Evolutionary conservation across 2,113 vertebrate species (phyloP).

Genomic region (Galbula dea): DNA sequence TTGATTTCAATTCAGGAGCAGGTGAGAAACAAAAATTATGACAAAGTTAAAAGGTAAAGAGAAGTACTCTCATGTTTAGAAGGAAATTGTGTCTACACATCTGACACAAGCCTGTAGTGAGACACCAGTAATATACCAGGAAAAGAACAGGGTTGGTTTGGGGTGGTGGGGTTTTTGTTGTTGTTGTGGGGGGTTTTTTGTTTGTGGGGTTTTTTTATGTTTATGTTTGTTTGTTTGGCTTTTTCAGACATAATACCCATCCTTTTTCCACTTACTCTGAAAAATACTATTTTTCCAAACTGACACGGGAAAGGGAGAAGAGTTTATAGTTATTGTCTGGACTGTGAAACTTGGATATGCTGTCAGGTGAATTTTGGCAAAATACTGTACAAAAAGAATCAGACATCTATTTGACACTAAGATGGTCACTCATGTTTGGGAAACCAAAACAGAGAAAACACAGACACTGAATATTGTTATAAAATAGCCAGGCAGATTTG

Average conservation of each 20-base stretch:
- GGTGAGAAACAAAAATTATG: neutral
- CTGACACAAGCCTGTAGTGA: neutral
- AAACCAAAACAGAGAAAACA: neutral
- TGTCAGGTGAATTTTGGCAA: neutral
- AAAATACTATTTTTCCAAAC: neutral
- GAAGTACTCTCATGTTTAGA: neutral
- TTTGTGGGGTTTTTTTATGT: too few relatives aligned
- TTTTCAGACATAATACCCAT: neutral
- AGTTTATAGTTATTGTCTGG: neutral
- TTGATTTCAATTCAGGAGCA: neutral
- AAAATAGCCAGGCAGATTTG: neutral
- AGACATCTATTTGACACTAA: neutral
- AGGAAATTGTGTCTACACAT: neutral
- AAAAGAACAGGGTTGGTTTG: neutral
- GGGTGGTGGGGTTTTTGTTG: too few relatives aligned
- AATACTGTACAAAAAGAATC: neutral
- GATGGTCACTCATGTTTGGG: neutral
- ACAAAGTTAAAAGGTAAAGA: neutral
- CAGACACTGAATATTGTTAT: neutral
- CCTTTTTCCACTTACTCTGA: neutral
- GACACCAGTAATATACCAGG: neutral
- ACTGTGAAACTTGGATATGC: neutral
- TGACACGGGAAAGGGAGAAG: neutral
- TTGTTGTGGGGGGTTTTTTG: too few relatives aligned
- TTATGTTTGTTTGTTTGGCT: neutral